Evolutionary conservation across 35 echinoderm and acorn worm genomes (phyloP), one percentile per base, ranked within the genome.

Genomic region (Strongylocentrotus purpuratus): DNA sequence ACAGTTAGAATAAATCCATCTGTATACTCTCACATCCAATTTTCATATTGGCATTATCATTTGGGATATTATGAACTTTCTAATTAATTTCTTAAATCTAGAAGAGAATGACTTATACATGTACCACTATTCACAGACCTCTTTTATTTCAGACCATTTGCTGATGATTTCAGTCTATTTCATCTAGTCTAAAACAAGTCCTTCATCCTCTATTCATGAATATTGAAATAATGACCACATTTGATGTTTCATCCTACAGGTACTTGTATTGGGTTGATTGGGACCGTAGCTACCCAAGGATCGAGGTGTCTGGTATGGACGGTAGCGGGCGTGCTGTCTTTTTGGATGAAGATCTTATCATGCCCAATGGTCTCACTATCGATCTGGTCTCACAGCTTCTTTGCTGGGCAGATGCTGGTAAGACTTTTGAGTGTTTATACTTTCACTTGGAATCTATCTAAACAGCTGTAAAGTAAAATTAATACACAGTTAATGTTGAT

Each of bases 341-440:
- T 88, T 95, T 99, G 33, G 95, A 95, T 12, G 48, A 41, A 14
- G 94, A 96, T 46, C 25, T 99, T 33, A 60, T 92, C 5, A 48
- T 99, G 45, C 98, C 98, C 4, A 98, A 99, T 50, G 98, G 97
- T 9, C 95, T 99, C 13, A 98, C 96, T 33, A 94, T 99, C 11
- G 98, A 99, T 85, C 94, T 96, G 28, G 48, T 90, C 70, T 96
- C 96, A 32, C 95, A 97, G 45, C 95, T 96, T 45, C 95, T 99
- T 41, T 99, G 98, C 94, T 99, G 98, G 98, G 97, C 97, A 47
- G 98, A 99, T 96, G 98, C 98, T 97, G 98, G 98, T 96, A 95
- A 90, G 65, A 94, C 17, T 50, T 32, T 46, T 32, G 14, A 8
- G 14, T 61, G 5, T 28, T 1, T 55, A 55, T 59, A n/a, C 33